phyloP scores from a whole-genome alignment of 2,888 invertebrate species.

The Troilus luridus region DNA sequence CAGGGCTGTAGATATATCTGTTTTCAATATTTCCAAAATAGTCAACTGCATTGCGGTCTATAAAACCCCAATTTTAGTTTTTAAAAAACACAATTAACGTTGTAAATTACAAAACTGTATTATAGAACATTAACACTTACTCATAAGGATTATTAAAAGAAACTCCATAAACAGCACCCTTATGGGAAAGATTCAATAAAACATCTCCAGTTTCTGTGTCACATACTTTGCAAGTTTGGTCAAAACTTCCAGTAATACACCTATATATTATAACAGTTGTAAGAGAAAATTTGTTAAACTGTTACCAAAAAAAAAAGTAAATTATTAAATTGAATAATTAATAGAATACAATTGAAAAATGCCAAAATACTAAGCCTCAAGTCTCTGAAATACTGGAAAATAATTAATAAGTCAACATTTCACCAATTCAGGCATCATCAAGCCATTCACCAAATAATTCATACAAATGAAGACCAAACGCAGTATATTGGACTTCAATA shows the following conservation, averaged over 20 bases:
- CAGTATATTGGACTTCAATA: no score
- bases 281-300: background rate
- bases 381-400: no score
- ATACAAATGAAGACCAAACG: no score
- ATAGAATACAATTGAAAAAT: background rate
- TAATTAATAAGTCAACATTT: no score
- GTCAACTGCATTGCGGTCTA: background rate
- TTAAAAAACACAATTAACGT: background rate
- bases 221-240: slow-evolving; percentile 87
- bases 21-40: background rate
- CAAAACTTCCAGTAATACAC: slow-evolving; percentile 87
- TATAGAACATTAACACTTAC: slow-evolving; percentile 70
- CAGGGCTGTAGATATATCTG: no score
- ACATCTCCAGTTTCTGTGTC: slow-evolving; percentile 80
- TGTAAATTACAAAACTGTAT: background rate
- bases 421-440: no score
- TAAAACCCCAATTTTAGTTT: background rate
- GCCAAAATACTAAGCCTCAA: no score
- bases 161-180: slow-evolving; percentile 86
- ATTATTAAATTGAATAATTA: background rate
- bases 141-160: slow-evolving; percentile 83
- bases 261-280: slow-evolving; percentile 69
- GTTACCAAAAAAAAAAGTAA: background rate
- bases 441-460: no score
- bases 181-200: slow-evolving; percentile 81